phyloP scores from a whole-genome alignment of 2,797 vertebrate species.

The Iguana delicatissima region DNA sequence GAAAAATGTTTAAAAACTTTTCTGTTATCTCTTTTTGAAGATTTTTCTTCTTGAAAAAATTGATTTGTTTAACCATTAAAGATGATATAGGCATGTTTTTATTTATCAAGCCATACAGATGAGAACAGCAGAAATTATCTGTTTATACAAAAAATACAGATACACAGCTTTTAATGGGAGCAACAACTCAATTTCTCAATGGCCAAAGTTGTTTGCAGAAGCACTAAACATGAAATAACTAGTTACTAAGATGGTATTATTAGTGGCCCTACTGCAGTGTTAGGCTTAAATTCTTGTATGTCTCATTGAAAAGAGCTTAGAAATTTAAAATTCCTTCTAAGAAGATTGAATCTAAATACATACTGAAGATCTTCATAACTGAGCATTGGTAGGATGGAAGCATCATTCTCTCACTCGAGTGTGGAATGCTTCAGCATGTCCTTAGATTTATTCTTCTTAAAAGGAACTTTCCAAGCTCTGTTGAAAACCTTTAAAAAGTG shows the following conservation, averaged over 20 bases:
- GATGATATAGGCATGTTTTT: constrained; percentile 39
- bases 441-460: background rate
- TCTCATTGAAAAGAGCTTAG: constrained; percentile 12
- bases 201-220: constrained; percentile 52
- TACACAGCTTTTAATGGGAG: constrained; percentile 47
- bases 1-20: constrained; percentile 35
- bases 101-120: constrained; percentile 49
- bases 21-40: background rate
- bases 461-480: background rate
- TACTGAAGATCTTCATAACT: background rate
- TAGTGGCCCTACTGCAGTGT: constrained; percentile 69
- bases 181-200: constrained; percentile 51
- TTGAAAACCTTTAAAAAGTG: background rate
- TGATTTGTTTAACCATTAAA: constrained; percentile 11
- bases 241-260: constrained; percentile 80
- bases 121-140: constrained; percentile 49
- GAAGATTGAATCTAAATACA: background rate
- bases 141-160: constrained; percentile 40
- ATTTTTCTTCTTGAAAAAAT: background rate
- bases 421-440: background rate
- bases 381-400: background rate
- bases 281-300: constrained; percentile 61
- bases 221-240: constrained; percentile 74
- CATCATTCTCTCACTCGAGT: background rate
- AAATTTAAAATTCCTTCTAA: no score